phyloP scores from a whole-genome alignment of 2,888 invertebrate species.

The Meganola albula region DNA sequence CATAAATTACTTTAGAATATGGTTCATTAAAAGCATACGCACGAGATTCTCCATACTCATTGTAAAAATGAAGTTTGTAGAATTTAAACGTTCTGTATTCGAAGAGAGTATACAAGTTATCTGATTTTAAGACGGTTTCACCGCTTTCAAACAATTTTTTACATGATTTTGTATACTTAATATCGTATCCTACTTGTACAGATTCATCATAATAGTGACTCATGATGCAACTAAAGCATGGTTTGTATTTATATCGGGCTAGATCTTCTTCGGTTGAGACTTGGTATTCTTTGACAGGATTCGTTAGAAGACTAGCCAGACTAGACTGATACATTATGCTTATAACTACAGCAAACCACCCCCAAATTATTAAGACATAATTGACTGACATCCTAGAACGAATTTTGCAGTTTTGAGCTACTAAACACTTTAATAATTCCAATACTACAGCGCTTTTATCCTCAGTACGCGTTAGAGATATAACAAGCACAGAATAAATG shows the following conservation, averaged over 20 bases:
- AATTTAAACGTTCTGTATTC: slow-evolving; percentile 34
- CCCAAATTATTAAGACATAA: slow-evolving; percentile 36
- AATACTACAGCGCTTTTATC: slow-evolving; percentile 16
- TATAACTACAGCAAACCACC: slow-evolving; percentile 36
- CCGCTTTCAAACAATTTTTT: slow-evolving; percentile 30
- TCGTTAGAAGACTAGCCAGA: slow-evolving; percentile 31
- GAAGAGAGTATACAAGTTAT: slow-evolving; percentile 34
- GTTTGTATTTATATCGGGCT: slow-evolving; percentile 5
- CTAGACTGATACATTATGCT: slow-evolving; percentile 31
- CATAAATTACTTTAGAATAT: slow-evolving; percentile 38
- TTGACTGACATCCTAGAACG: slow-evolving; percentile 14
- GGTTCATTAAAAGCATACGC: slow-evolving; percentile 21
- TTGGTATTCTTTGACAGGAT: slow-evolving; percentile 25
- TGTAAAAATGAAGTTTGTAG: slow-evolving; percentile 30
- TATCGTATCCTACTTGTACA: slow-evolving; percentile 2
- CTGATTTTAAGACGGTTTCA: slow-evolving; percentile 30
- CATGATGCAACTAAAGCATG: slow-evolving; percentile 23
- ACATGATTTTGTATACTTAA: slow-evolving; percentile 10
- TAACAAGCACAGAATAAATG: slow-evolving; percentile 11
- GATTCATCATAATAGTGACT: slow-evolving; percentile 20
- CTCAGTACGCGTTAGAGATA: slow-evolving; percentile 9
- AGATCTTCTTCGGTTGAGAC: slow-evolving; percentile 21
- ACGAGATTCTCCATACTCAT: slow-evolving; percentile 28
- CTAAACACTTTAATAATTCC: slow-evolving; percentile 10
- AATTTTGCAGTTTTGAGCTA: slow-evolving; percentile 13